Conservation (phyloP, 23 tunicate genomes). For the Trididemnum miniatum region DNA sequence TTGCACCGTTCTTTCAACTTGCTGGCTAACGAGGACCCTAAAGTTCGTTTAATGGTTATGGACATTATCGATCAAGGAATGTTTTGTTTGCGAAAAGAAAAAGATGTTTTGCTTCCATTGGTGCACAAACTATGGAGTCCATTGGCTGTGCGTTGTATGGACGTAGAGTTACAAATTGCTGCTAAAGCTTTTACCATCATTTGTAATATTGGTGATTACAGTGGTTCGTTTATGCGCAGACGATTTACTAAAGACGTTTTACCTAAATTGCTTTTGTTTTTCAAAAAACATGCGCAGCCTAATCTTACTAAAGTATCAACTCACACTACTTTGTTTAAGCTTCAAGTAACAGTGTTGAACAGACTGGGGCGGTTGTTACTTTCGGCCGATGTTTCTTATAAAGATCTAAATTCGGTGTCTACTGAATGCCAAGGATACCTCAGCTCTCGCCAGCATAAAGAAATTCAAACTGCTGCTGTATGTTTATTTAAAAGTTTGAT, state of each 20-base stretch:
- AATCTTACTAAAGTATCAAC: background rate
- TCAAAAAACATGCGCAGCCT: slow-evolving; percentile 20
- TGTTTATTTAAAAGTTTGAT: slow-evolving; percentile 27
- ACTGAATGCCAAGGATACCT: slow-evolving; percentile 15
- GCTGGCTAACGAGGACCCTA: slow-evolving; percentile 42
- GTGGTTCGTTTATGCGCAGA: slow-evolving; percentile 64
- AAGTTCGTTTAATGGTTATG: slow-evolving; percentile 63
- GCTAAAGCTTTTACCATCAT: slow-evolving; percentile 67
- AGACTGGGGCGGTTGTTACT: slow-evolving; percentile 35
- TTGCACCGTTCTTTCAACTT: slow-evolving; percentile 55
- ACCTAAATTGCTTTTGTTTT: slow-evolving; percentile 50
- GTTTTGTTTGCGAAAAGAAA: slow-evolving; percentile 22
- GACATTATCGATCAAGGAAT: slow-evolving; percentile 55
- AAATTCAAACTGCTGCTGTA: slow-evolving; percentile 53
- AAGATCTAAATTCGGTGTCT: slow-evolving; percentile 3
- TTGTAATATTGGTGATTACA: slow-evolving; percentile 37
- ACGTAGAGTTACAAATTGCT: slow-evolving; percentile 69
- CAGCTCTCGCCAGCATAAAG: slow-evolving; percentile 4
- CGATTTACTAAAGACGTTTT: slow-evolving; percentile 67
- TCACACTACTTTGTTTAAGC: slow-evolving; percentile 46
- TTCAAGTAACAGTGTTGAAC: slow-evolving; percentile 11
- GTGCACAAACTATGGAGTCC: slow-evolving; percentile 86
- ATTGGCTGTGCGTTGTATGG: slow-evolving; percentile 46
- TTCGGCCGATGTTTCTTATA: background rate
- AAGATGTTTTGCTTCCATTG: slow-evolving; percentile 64